Conservation (phyloP, 2,113 vertebrate genomes). For the Barbus barbus region DNA sequence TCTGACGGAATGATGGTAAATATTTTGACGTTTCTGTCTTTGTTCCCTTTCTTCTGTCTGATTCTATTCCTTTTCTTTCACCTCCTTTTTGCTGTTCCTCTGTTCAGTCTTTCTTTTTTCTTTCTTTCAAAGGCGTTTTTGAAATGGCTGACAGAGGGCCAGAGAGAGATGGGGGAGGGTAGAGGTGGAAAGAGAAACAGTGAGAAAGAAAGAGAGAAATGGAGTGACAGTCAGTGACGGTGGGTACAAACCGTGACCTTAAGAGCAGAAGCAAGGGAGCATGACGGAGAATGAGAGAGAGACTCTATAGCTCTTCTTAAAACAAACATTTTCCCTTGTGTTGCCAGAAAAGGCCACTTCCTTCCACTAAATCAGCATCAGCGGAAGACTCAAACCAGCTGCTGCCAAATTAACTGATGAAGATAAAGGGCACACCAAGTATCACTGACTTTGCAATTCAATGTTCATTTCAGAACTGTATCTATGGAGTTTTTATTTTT, state of each 20-base stretch:
- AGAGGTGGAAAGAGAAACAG: conserved; percentile 34
- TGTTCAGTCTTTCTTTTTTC: conserved; percentile 5
- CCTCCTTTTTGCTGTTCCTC: neutral
- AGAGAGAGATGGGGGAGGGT: conserved; percentile 37
- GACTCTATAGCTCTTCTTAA: conserved; percentile 43
- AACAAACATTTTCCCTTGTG: conserved; percentile 44
- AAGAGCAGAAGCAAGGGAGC: conserved; percentile 47
- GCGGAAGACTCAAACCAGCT: conserved; percentile 12
- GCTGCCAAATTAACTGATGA: conserved; percentile 35
- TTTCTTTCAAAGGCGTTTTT: conserved; percentile 38
- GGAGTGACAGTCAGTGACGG: conserved; percentile 54
- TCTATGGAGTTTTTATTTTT: neutral
- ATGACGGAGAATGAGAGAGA: conserved; percentile 58
- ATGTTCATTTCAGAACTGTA: neutral
- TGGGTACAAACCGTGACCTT: conserved; percentile 58
- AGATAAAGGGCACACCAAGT: conserved; percentile 22
- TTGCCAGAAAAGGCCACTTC: conserved; percentile 39
- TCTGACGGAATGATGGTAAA: conserved; percentile 19
- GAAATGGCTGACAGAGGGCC: conserved; percentile 44
- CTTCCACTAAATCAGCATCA: conserved; percentile 26
- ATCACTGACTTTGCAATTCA: conserved; percentile 1
- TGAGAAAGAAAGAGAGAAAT: conserved; percentile 43
- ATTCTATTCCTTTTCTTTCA: neutral
- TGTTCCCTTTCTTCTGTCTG: neutral
- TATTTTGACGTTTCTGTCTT: conserved; percentile 24